Conservation (phyloP, 2,113 vertebrate species). For the Rousettus leschenaultii region DNA sequence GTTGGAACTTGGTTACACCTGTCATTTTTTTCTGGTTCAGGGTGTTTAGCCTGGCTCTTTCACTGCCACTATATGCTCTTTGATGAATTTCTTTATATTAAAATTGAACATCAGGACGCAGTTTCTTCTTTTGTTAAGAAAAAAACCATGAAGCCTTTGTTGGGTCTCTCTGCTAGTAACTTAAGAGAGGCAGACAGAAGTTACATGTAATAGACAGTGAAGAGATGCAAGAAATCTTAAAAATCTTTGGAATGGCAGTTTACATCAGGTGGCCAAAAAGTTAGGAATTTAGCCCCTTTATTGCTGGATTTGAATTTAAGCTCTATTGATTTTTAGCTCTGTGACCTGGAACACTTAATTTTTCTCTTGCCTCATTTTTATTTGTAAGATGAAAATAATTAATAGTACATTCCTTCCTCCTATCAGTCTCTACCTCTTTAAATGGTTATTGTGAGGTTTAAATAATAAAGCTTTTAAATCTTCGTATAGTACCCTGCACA, state of each 20-base stretch:
- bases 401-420: too few species aligned
- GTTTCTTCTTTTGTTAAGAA: background rate
- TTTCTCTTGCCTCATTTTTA: background rate
- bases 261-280: background rate
- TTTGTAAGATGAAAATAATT: background rate
- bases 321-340: background rate
- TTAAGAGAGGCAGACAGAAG: background rate
- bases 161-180: background rate
- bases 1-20: background rate
- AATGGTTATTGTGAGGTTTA: background rate
- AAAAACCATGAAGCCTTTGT: background rate
- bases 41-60: background rate
- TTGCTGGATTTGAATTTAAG: background rate
- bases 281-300: background rate
- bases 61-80: background rate
- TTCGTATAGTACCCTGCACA: background rate
- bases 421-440: too few species aligned
- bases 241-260: background rate
- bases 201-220: background rate
- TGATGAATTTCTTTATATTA: background rate
- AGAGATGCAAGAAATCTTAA: background rate
- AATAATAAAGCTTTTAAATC: constrained; percentile 9
- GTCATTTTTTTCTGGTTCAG: background rate
- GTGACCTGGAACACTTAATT: background rate
- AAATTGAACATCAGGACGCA: background rate